Evolutionary conservation across 1,140 invertebrate species (phyloP), one percentile per base, ranked within the genome.

Genomic region (Pseudachorutes palmiensis): DNA sequence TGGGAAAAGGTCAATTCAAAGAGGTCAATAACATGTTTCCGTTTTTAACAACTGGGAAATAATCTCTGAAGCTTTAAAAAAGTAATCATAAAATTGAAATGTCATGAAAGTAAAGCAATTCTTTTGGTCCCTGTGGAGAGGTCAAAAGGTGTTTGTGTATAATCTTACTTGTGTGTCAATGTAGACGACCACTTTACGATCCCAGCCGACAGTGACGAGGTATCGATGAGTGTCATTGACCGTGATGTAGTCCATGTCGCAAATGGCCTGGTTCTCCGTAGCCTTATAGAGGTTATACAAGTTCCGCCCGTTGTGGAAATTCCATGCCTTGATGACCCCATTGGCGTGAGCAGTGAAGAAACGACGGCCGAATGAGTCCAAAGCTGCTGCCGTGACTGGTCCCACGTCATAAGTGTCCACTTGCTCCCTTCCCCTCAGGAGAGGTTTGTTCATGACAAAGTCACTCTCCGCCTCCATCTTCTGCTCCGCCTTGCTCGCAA

Each of bases 181-280:
- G 36, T 67, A 67, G 5, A 67, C 28, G 9, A 67, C 45, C 16
- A 68, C 67, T 41, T 30, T 14, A 2, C 67, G 55, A 32, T 68
- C 67, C 67, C 67, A 68, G 2, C 67, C 67, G 5, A 64, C 67
- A 2, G 67, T 68, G 9, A 68, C 62, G 2, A 68, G 22, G 41
- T 68, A 68, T 29, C 67, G 61, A 60, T 68, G 67, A 3, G 62
- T 61, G 12, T 67, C 48, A 33, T 68, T 65, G 29, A 68, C 26
- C 1, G 67, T 68, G 16, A 68, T 64, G 67, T 68, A 68, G 31
- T 68, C 60, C 67, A 68, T 68, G 28, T 68, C 67, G 41, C 67
- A 68, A 59, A 68, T 68, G 32, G 31, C 48, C 19, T 45, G 19
- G 28, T 68, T 68, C 19, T 64, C 51, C 24, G 30, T 2, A 12